Evolutionary conservation across 2,888 invertebrate species (phyloP).

Genomic region (Anticlea derivata): DNA sequence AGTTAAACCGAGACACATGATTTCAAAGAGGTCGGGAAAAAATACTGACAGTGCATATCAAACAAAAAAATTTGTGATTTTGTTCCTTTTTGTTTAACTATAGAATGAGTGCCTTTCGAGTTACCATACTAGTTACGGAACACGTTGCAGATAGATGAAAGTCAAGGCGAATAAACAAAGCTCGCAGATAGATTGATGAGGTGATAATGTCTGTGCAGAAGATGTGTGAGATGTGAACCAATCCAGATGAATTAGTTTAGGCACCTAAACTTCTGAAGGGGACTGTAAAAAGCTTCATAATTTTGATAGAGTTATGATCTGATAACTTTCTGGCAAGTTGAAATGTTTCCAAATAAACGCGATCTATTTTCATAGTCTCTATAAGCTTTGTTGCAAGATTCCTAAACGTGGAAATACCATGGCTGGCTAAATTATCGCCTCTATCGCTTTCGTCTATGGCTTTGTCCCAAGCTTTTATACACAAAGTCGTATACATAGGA

Average conservation of each 20-base stretch:
- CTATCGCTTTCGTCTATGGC: not conserved
- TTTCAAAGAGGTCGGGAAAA: no score
- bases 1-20: no score
- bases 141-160: slow-evolving; percentile 28
- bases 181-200: slow-evolving; percentile 46
- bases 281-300: slow-evolving; percentile 5
- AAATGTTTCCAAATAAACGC: slow-evolving; percentile 1
- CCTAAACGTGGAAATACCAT: no score
- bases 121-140: no score
- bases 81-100: no score
- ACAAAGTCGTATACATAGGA: slow-evolving; percentile 43
- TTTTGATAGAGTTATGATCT: slow-evolving; percentile 6
- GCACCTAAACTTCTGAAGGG: not conserved
- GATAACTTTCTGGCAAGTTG: not conserved
- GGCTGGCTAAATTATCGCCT: not conserved
- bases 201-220: slow-evolving; percentile 41
- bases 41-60: no score
- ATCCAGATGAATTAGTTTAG: slow-evolving; percentile 39
- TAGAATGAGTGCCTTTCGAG: no score
- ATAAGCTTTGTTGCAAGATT: not conserved
- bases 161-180: slow-evolving; percentile 48
- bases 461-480: not conserved
- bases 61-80: no score
- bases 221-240: slow-evolving; percentile 44
- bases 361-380: not conserved